Evolutionary conservation across 2,797 vertebrate species (phyloP).

Genomic region (Hyperoplus lanceolatus): DNA sequence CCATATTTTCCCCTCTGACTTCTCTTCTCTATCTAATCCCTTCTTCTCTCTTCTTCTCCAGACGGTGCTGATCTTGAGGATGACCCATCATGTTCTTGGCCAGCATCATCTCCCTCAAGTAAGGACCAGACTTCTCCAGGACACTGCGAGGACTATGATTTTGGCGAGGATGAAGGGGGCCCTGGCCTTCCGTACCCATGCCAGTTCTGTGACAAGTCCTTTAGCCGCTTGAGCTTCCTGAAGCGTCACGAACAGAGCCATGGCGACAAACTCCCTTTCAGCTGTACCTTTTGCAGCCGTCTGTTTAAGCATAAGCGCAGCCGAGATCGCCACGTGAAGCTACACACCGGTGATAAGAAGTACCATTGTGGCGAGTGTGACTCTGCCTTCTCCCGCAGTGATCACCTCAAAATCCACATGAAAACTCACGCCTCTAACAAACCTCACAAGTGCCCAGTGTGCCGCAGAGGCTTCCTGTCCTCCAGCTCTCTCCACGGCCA

Average conservation of each 20-base stretch:
- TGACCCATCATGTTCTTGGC: slow-evolving; percentile 97
- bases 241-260: slow-evolving; percentile 99
- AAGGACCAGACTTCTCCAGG: slow-evolving; percentile 98
- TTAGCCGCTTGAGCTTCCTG: slow-evolving; percentile 98
- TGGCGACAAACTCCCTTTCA: slow-evolving; percentile 98
- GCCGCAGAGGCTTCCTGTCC: slow-evolving; percentile 96
- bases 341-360: slow-evolving; percentile 98
- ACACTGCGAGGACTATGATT: slow-evolving; percentile 97
- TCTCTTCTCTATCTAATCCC: slow-evolving; percentile 15
- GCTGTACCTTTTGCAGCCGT: slow-evolving; percentile 97
- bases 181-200: slow-evolving; percentile 96
- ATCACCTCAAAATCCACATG: slow-evolving; percentile 99
- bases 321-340: slow-evolving; percentile 97
- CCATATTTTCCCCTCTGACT: slow-evolving; percentile 28
- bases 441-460: slow-evolving; percentile 99
- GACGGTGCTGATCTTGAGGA: slow-evolving; percentile 97
- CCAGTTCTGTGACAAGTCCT: slow-evolving; percentile 99
- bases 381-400: slow-evolving; percentile 97
- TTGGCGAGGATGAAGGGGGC: slow-evolving; percentile 96
- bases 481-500: slow-evolving; percentile 97
- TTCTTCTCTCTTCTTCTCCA: slow-evolving; percentile 76
- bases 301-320: slow-evolving; percentile 99
- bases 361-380: slow-evolving; percentile 99
- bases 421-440: slow-evolving; percentile 99
- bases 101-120: slow-evolving; percentile 97